phyloP scores from a whole-genome alignment of 2,888 invertebrate genomes.

The Hemistola chrysoprasaria region DNA sequence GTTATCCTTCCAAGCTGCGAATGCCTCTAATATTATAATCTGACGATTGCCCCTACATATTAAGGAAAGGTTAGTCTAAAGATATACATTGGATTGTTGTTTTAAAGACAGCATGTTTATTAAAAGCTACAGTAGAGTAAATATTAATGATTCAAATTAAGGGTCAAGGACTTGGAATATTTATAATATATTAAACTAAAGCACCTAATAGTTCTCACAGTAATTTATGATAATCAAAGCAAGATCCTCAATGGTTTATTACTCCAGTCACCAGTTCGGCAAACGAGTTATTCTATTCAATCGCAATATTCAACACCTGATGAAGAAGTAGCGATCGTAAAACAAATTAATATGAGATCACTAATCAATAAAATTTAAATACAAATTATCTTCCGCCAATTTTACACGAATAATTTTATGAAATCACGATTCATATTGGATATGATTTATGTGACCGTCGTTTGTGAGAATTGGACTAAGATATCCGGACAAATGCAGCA shows the following conservation, averaged over 20 bases:
- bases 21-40: no score
- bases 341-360: conserved; percentile 51
- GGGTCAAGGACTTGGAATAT: neutral
- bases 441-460: conserved; percentile 7
- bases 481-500: neutral
- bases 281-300: conserved; percentile 29
- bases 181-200: neutral
- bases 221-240: neutral
- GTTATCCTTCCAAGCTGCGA: no score
- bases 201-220: neutral
- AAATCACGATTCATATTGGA: conserved; percentile 10
- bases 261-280: conserved; percentile 2
- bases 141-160: no score
- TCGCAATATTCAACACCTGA: conserved; percentile 37
- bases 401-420: conserved; percentile 32
- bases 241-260: conserved; percentile 10
- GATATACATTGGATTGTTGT: no score
- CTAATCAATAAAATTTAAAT: conserved; percentile 50
- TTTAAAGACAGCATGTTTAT: no score
- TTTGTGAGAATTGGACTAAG: neutral
- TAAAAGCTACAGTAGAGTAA: no score
- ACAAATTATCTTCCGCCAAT: conserved; percentile 49
- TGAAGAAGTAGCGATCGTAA: conserved; percentile 35
- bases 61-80: no score
- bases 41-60: no score